These are phyloP conservation scores for Ashinkailepas kermadecensis DNA, from an alignment of 2,888 invertebrate species.

Conservation along the genomic window DNA sequence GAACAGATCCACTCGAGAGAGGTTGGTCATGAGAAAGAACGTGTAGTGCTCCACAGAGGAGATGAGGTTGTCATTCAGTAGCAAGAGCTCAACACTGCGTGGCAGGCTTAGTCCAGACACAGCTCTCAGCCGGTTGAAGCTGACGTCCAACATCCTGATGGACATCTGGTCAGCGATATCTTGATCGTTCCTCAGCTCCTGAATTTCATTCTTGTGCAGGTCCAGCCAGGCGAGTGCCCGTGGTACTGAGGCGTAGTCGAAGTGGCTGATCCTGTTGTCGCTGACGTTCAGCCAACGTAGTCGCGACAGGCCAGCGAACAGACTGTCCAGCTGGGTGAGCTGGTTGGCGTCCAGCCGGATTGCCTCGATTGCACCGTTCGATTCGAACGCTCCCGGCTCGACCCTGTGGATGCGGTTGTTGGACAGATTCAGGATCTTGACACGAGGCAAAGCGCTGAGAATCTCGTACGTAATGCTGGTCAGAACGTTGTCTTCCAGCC, in stretches of 20 bases:
- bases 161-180: slow-evolving; percentile 55
- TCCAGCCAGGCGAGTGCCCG: slow-evolving; percentile 78
- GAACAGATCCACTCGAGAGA: slow-evolving; percentile 70
- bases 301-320: slow-evolving; percentile 71
- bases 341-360: slow-evolving; percentile 72
- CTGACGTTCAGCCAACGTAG: slow-evolving; percentile 79
- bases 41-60: slow-evolving; percentile 77
- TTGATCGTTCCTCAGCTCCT: slow-evolving; percentile 75
- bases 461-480: slow-evolving; percentile 58
- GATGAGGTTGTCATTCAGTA: slow-evolving; percentile 70
- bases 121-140: slow-evolving; percentile 70
- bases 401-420: not conserved
- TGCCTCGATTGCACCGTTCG: not conserved
- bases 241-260: slow-evolving; percentile 78
- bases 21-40: slow-evolving; percentile 75
- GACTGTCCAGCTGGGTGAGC: slow-evolving; percentile 64
- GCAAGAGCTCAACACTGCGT: slow-evolving; percentile 68
- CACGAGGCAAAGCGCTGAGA: not conserved
- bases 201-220: slow-evolving; percentile 73
- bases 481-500: slow-evolving; percentile 65
- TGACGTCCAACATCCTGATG: slow-evolving; percentile 68
- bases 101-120: slow-evolving; percentile 75
- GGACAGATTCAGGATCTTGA: not conserved
- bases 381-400: not conserved
- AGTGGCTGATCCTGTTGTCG: slow-evolving; percentile 72